These are phyloP conservation scores for Ceyx margarethae DNA, from an alignment of 2,113 vertebrate genomes.

Conservation along the genomic window DNA sequence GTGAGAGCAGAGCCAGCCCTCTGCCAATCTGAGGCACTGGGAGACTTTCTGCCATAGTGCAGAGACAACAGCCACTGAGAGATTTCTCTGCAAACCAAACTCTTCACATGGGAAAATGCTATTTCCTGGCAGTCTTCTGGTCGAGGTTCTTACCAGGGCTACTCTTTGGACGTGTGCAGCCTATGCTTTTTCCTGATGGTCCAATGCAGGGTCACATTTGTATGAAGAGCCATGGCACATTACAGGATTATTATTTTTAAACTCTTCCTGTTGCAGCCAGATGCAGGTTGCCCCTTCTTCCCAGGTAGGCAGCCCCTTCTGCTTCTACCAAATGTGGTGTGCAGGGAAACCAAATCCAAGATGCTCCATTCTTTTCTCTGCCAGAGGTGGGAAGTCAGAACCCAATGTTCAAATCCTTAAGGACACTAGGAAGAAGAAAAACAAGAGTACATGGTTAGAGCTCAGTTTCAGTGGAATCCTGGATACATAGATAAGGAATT, in stretches of 20 bases:
- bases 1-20: conserved; percentile 36
- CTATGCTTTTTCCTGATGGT: conserved; percentile 10
- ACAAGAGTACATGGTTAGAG: conserved; percentile 41
- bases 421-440: conserved; percentile 59
- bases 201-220: conserved; percentile 35
- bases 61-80: conserved; percentile 19
- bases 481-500: neutral
- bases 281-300: conserved; percentile 22
- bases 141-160: neutral
- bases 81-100: conserved; percentile 38
- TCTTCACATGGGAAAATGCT: conserved; percentile 8
- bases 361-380: conserved; percentile 58
- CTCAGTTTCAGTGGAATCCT: neutral
- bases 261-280: conserved; percentile 50
- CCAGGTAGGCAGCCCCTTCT: conserved; percentile 39
- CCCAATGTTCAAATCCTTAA: conserved; percentile 66
- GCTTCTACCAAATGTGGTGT: conserved; percentile 8
- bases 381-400: conserved; percentile 62
- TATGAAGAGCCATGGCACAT: conserved; percentile 47
- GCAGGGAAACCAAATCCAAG: conserved; percentile 51
- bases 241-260: conserved; percentile 30
- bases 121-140: conserved; percentile 20
- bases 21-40: conserved; percentile 31
- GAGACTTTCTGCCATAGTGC: conserved; percentile 27
- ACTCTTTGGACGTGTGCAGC: conserved; percentile 4